A percentile compares a stretch with the other conserved stretches of the same genome.
phyloP scores from a whole-genome alignment of 1,140 invertebrate genomes.

The Penaeus vannamei region DNA sequence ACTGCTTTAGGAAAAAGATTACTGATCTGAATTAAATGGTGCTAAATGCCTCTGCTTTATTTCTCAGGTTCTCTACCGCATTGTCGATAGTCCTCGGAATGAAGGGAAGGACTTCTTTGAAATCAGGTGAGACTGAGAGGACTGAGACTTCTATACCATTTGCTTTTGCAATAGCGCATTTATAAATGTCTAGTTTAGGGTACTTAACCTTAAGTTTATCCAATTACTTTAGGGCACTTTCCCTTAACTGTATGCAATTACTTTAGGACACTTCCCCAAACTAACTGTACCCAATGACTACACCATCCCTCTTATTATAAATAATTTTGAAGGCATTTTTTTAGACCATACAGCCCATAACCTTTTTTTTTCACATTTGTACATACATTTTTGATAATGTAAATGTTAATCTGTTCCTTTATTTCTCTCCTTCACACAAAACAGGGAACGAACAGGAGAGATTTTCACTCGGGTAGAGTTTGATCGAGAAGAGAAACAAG shows the following conservation, averaged over 20 bases:
- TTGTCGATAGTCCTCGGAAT: slow-evolving; percentile 89
- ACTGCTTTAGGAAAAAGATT: too few species aligned
- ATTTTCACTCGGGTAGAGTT: slow-evolving; percentile 95
- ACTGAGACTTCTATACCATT: background rate
- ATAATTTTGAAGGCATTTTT: too few species aligned
- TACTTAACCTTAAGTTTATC: too few species aligned
- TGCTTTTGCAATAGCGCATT: too few species aligned
- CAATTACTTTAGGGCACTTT: too few species aligned
- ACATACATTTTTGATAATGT: slow-evolving; percentile 3
- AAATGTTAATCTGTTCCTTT: too few species aligned
- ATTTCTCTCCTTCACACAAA: background rate
- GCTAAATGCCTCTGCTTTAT: background rate
- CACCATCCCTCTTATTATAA: too few species aligned
- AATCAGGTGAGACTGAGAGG: slow-evolving; percentile 76
- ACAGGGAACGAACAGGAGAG: slow-evolving; percentile 88
- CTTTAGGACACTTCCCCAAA: too few species aligned
- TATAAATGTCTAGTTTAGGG: too few species aligned
- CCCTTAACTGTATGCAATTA: too few species aligned
- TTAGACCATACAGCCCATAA: background rate
- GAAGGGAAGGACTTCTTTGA: slow-evolving; percentile 95
- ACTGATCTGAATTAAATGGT: background rate
- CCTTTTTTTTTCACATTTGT: background rate
- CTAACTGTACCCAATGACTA: too few species aligned
- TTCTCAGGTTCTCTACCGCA: slow-evolving; percentile 88
- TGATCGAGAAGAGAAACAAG: slow-evolving; percentile 91